Percentiles rank a stretch among this genome's conserved stretches.
These are phyloP conservation scores for Muntiacus muntjak DNA, from an alignment of 2,113 vertebrate species.

Conservation along the genomic window DNA sequence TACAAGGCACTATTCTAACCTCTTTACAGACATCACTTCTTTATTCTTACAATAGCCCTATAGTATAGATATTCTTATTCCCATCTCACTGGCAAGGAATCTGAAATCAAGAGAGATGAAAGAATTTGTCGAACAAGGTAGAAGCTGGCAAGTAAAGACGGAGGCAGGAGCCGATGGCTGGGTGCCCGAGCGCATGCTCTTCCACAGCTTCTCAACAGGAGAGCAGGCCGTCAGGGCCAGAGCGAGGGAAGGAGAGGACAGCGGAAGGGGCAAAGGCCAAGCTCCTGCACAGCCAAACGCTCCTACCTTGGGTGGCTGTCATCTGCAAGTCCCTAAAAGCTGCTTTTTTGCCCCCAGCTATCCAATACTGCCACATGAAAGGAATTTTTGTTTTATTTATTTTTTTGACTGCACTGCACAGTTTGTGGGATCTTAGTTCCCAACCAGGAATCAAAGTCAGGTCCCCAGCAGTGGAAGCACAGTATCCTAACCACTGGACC, in stretches of 20 bases:
- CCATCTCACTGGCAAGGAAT: background rate
- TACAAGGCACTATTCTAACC: background rate
- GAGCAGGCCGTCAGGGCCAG: accelerated
- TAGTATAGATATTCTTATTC: background rate
- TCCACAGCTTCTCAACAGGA: background rate
- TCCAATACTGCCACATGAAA: background rate
- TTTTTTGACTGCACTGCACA: background rate
- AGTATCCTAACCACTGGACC: background rate
- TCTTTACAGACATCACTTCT: background rate
- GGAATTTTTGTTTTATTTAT: background rate
- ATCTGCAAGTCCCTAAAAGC: background rate
- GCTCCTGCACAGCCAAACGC: background rate
- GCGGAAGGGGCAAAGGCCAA: background rate
- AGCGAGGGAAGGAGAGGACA: background rate
- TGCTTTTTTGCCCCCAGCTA: background rate
- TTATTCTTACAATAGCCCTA: background rate
- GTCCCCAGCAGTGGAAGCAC: background rate
- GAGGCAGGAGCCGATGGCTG: background rate
- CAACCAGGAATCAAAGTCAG: background rate
- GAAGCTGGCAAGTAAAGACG: background rate
- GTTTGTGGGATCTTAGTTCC: background rate
- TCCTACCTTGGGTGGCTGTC: background rate
- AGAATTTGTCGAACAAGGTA: background rate
- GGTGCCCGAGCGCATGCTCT: background rate
- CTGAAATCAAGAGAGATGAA: background rate